Base-by-base conservation (phyloP, 2,113 vertebrate species). In the Aspidoscelis tigris region DNA sequence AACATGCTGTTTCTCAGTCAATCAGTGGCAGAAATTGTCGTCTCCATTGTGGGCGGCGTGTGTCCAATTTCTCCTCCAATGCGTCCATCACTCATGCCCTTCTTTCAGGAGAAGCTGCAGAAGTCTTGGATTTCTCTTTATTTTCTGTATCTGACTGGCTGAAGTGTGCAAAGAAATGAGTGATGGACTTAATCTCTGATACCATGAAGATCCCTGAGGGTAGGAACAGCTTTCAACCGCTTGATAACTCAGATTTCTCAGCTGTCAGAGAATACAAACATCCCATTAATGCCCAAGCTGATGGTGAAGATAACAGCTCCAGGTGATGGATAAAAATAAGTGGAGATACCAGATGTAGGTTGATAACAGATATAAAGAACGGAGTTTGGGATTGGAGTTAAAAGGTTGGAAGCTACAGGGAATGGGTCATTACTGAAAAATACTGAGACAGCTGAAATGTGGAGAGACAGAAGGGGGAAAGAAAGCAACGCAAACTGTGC, bases 181-280 rank as follows among this genome's bases (percentile, higher is more conserved):
- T 73, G 83, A 79, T 84, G 83, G 69, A 33, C 69, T 50, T 79
- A 79, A 84, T 84, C 76, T 79, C 43, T 5, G 43, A 79, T 72
- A 43, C 83, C 76, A 33, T 1, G 8, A 65, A 73, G 44, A 39
- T 72, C 76, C 83, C 76, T 7, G 68, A 58, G 77, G 76, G 76
- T 47, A 73, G 41, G 8, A 47, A 65, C 16, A 43, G 70, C 83
- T 79, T 79, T 66, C 69, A 5, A 22, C 83, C 14, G 76, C 41
- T 64, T 71, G 76, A 84, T 84, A 58, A 84, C 66, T 84, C 76
- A 2, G 69, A 79, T 84, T 79, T 73, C 43, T 84, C 76, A 84
- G n/a, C 76, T 84, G 76, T 73, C 76, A 79, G 76, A 11, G 69
- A 73, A n/a, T 53, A 58, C 76, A 79, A 79, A 79, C 83, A 79